A percentile compares a stretch with the other conserved stretches of the same genome.
These are phyloP conservation scores for Pluvianellus socialis DNA, from an alignment of 2,113 vertebrate species.

Conservation along the genomic window DNA sequence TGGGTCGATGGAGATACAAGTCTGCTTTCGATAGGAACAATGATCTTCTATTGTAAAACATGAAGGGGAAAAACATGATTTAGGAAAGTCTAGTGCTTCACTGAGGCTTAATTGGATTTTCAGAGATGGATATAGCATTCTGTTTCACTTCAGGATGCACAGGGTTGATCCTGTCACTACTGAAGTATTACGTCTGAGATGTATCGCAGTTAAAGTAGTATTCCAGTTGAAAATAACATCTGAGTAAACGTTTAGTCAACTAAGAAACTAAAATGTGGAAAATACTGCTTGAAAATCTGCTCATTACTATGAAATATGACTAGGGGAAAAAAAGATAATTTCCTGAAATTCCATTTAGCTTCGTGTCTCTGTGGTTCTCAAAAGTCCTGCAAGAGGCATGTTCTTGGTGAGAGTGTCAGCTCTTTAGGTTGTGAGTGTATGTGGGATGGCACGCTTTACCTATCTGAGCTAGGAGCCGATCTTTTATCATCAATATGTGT, in stretches of 20 bases:
- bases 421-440: neutral
- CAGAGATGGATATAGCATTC: conserved; percentile 67
- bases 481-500: rapidly evolving
- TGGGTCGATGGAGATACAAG: conserved; percentile 44
- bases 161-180: conserved; percentile 23
- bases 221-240: conserved; percentile 81
- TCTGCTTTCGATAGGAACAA: conserved; percentile 65
- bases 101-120: conserved; percentile 84
- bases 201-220: conserved; percentile 77
- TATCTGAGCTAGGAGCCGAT: rapidly evolving
- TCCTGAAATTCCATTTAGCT: neutral
- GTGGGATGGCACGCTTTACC: neutral
- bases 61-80: conserved; percentile 58
- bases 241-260: conserved; percentile 71
- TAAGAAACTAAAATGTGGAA: conserved; percentile 22
- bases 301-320: neutral
- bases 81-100: conserved; percentile 55
- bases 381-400: neutral
- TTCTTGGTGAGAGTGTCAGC: neutral
- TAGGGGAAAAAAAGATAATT: neutral
- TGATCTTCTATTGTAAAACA: conserved; percentile 66
- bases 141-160: conserved; percentile 78
- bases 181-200: conserved; percentile 20
- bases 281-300: neutral
- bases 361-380: neutral